phyloP scores from a whole-genome alignment of 1,140 invertebrate genomes.

The Aporrectodea caliginosa region DNA sequence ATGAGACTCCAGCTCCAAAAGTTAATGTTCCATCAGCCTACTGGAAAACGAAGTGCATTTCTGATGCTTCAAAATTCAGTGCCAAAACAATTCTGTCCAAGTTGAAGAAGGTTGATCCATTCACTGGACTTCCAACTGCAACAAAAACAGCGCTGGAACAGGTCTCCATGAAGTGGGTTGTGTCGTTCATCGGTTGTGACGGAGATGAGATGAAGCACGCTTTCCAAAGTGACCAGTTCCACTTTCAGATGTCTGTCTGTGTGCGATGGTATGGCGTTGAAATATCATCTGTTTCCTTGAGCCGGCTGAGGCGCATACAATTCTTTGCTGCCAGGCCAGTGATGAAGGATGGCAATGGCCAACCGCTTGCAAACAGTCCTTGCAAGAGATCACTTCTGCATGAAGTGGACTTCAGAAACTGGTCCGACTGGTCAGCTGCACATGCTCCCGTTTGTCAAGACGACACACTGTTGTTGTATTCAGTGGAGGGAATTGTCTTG shows the following conservation, averaged over 20 bases:
- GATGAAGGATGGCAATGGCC: background rate
- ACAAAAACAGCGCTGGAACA: background rate
- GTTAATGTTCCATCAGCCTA: background rate
- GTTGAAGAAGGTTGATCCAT: background rate
- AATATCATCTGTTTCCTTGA: background rate
- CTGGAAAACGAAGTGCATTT: background rate
- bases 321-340: background rate
- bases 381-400: background rate
- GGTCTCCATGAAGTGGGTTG: background rate
- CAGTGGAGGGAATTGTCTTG: background rate
- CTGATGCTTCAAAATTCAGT: background rate
- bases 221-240: background rate
- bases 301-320: background rate
- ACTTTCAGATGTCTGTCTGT: background rate
- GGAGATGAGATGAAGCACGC: background rate
- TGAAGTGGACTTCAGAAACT: background rate
- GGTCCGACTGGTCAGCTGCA: background rate
- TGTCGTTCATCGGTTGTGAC: background rate
- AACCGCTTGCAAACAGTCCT: background rate
- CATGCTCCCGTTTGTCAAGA: background rate
- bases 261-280: background rate
- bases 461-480: background rate
- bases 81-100: background rate
- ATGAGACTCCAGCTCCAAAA: background rate
- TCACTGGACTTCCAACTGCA: background rate